Base-by-base conservation (phyloP, 2,797 vertebrate genomes). In the Brachyalestes nurse region DNA sequence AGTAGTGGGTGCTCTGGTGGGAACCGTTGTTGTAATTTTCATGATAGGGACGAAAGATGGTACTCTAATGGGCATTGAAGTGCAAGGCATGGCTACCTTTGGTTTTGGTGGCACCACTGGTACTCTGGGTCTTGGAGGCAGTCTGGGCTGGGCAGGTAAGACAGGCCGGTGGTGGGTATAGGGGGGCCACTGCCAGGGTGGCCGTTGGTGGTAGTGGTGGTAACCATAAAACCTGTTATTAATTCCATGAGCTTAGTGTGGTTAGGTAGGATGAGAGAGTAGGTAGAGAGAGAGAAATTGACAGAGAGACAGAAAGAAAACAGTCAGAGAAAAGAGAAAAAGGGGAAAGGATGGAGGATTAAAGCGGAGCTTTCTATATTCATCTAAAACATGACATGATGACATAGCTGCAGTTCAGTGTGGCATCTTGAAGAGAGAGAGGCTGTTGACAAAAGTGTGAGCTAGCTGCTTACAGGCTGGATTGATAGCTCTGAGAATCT, bases 161-260 rank as follows among this genome's bases (percentile, higher is more conserved):
- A 80, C 83, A 45, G 82, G 87, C 64, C 76, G 90, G 58, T 88
- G 88, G 42, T 87, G 78, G 34, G 83, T 85, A 66, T 82, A 80
- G 6, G 79, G 77, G 65, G 88, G 86, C 51, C 81, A 88, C 57
- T 82, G 88, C 82, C 83, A 87, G 21, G 88, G 84, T 2, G 85
- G 83, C 55, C 81, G 86, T 34, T 86, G 86, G 72, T 83, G 87
- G 79, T 65, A 86, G 75, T 87, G 85, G 75, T 88, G 87, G 82
- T 86, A 80, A 77, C 82, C 85, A 78, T 90, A 78, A 83, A 89
- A 88, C 83, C 89, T 90, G 86, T 90, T 89, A 83, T 93, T 86
- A 82, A 80, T 88, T 82, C 88, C 85, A 79, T 77, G 86, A 86
- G 86, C 92, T 93, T 88, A 88, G 84, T 76, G 78, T 80, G 80